phyloP scores from a whole-genome alignment of 1,140 invertebrate species.

The Trichoplusia ni region DNA sequence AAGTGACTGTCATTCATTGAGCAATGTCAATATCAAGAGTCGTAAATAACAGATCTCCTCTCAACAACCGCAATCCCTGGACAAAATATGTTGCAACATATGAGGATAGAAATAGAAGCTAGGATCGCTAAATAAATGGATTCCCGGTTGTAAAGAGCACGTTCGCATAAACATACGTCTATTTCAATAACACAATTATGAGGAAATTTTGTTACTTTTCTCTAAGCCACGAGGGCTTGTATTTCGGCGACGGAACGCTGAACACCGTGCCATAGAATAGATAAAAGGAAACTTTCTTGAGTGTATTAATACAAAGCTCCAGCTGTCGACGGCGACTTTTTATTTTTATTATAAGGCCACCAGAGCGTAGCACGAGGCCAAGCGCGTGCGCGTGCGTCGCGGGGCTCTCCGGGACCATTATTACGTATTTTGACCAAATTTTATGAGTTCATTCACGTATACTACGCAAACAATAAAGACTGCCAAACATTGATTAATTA shows the following conservation, averaged over 20 bases:
- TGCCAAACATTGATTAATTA: background rate
- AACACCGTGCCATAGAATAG: background rate
- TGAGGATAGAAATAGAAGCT: too few species aligned
- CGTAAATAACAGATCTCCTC: too few species aligned
- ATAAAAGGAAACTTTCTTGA: background rate
- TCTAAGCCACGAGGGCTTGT: background rate
- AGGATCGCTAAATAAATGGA: too few species aligned
- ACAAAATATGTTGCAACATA: too few species aligned
- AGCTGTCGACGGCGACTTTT: background rate
- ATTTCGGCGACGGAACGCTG: background rate
- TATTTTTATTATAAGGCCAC: background rate
- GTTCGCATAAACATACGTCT: too few species aligned
- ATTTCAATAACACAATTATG: too few species aligned
- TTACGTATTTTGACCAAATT: background rate
- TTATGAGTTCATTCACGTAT: slow-evolving; percentile 25
- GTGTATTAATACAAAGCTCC: slow-evolving; percentile 8
- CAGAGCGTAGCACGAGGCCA: background rate
- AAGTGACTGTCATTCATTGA: too few species aligned
- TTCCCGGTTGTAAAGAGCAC: background rate
- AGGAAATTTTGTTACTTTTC: background rate
- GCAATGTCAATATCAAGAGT: too few species aligned
- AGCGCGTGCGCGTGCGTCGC: background rate
- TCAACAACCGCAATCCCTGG: too few species aligned
- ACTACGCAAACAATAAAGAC: background rate
- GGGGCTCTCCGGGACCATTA: background rate